Conservation (phyloP, 2,888 invertebrate species). For the Notodonta ziczac region DNA sequence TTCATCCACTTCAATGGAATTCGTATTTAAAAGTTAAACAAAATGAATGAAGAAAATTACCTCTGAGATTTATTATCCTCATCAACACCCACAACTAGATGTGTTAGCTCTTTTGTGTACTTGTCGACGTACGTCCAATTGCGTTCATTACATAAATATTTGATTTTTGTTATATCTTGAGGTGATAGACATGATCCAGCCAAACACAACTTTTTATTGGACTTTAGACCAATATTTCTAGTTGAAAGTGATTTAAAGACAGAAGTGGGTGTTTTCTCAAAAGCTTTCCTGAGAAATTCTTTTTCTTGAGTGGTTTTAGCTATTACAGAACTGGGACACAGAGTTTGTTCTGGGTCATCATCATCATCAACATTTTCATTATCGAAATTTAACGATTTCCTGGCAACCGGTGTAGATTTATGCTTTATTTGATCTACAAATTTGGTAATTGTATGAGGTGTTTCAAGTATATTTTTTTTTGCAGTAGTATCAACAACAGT, state of each 20-base stretch:
- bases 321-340: constrained; percentile 53
- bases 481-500: constrained; percentile 46
- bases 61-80: constrained; percentile 71
- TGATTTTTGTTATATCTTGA: constrained; percentile 53
- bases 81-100: constrained; percentile 75
- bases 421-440: constrained; percentile 69
- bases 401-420: constrained; percentile 73
- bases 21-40: too few species aligned
- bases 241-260: constrained; percentile 30
- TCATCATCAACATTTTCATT: constrained; percentile 42
- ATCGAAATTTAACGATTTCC: constrained; percentile 70
- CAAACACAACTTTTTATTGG: constrained; percentile 49
- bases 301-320: constrained; percentile 71
- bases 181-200: constrained; percentile 66
- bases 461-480: constrained; percentile 51
- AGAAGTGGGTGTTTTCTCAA: constrained; percentile 57
- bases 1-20: not conserved
- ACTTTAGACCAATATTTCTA: constrained; percentile 29
- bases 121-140: constrained; percentile 64
- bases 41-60: constrained; percentile 39
- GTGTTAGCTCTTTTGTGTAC: constrained; percentile 62
- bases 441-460: constrained; percentile 67
- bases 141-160: constrained; percentile 54
- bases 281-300: constrained; percentile 70
- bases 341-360: constrained; percentile 58